Percentiles rank a stretch among this genome's conserved stretches.
phyloP scores from a whole-genome alignment of 2,797 vertebrate species.

The Brachyrhaphis roseni region DNA sequence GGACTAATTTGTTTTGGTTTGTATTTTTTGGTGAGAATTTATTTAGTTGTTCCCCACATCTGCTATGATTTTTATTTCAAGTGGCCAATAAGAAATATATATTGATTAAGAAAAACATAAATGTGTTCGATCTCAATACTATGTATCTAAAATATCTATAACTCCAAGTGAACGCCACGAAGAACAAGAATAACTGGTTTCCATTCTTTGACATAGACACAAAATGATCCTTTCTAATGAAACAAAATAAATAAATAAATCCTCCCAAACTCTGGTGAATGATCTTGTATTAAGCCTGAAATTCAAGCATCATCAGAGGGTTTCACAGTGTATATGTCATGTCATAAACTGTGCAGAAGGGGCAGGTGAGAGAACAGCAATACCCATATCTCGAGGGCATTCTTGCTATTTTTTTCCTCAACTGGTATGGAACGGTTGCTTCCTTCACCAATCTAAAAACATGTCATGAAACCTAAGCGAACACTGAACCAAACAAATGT shows the following conservation, averaged over 20 bases:
- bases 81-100: neutral
- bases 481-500: conserved; percentile 14
- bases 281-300: conserved; percentile 40
- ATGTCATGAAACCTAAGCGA: conserved; percentile 15
- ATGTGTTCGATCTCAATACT: neutral
- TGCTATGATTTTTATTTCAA: neutral
- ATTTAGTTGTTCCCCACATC: neutral
- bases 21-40: neutral
- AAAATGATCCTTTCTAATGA: conserved; percentile 5
- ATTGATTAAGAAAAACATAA: neutral
- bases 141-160: conserved; percentile 27
- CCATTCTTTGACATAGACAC: conserved; percentile 56
- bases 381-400: neutral
- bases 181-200: conserved; percentile 39
- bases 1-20: neutral
- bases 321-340: conserved; percentile 35
- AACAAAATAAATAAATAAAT: conserved; percentile 10
- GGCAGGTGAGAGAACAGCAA: conserved; percentile 25
- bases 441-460: conserved; percentile 2
- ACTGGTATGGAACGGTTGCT: neutral
- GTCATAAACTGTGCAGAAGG: conserved; percentile 23
- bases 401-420: conserved; percentile 12
- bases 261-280: conserved; percentile 23
- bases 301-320: conserved; percentile 34
- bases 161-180: conserved; percentile 34